A percentile compares a stretch with the other conserved stretches of the same genome.
Evolutionary conservation across 2,888 invertebrate species (phyloP).

Genomic region (Acleris emargana): DNA sequence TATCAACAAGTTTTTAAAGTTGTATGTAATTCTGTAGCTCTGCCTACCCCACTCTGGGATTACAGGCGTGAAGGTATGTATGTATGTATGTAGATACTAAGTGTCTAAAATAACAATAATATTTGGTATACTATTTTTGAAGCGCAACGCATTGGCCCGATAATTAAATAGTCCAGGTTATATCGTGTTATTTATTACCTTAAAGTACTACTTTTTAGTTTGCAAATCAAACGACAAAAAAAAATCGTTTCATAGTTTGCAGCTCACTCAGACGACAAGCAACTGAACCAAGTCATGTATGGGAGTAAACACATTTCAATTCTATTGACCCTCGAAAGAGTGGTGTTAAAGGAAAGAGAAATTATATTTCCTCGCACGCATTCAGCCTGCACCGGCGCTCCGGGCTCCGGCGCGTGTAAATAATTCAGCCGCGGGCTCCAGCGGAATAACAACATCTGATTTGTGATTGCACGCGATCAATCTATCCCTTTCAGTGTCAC

Average conservation of each 20-base stretch:
- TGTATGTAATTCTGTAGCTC: too few species aligned
- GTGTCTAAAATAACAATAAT: too few species aligned
- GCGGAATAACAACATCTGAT: constrained; percentile 79
- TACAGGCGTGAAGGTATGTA: too few species aligned
- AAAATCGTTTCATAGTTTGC: constrained; percentile 2
- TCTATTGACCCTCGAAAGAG: constrained; percentile 43
- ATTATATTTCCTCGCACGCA: constrained; percentile 55
- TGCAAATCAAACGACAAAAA: not conserved
- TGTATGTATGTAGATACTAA: too few species aligned
- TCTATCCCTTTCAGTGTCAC: constrained; percentile 63
- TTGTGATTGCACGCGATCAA: constrained; percentile 77
- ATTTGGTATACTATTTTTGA: too few species aligned
- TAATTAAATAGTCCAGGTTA: too few species aligned
- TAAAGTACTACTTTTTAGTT: too few species aligned
- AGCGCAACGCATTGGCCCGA: too few species aligned
- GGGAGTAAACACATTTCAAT: constrained; percentile 43
- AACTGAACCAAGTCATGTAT: constrained; percentile 16
- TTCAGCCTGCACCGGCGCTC: constrained; percentile 35
- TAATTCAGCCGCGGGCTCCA: constrained; percentile 76
- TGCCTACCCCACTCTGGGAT: too few species aligned
- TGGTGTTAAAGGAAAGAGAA: constrained; percentile 45
- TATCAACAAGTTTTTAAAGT: too few species aligned
- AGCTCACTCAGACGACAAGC: constrained; percentile 5
- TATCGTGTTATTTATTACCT: too few species aligned
- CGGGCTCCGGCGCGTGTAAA: constrained; percentile 59